A percentile compares a stretch with the other conserved stretches of the same genome.
Evolutionary conservation across 2,797 vertebrate species (phyloP).

Genomic region (Catharus ustulatus): DNA sequence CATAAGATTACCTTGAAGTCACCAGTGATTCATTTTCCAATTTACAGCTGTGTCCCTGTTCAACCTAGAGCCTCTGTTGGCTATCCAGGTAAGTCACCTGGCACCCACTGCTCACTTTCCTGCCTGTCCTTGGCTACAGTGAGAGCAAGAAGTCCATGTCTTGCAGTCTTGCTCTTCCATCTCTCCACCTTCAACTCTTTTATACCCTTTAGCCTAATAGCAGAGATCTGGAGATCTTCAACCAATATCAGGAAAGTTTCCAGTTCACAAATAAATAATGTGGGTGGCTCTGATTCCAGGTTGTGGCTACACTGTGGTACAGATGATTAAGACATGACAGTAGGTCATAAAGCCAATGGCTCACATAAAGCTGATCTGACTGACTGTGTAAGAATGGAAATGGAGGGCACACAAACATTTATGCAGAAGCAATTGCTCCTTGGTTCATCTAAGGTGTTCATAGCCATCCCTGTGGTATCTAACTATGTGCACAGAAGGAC

Average conservation of each 20-base stretch:
- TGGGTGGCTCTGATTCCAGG: not conserved
- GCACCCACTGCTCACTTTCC: not conserved
- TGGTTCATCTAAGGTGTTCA: not conserved
- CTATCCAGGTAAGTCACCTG: not conserved
- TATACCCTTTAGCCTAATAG: not conserved
- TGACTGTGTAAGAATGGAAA: not conserved
- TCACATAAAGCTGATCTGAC: not conserved
- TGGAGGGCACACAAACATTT: not conserved
- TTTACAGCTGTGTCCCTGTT: not conserved
- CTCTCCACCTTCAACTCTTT: not conserved
- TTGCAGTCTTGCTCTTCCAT: not conserved
- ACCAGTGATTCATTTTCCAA: not conserved
- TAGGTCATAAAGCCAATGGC: not conserved
- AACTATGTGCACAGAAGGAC: not conserved
- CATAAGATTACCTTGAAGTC: not conserved
- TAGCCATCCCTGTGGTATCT: not conserved
- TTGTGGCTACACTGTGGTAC: not conserved
- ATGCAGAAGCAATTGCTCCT: not conserved
- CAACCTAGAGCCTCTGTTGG: not conserved
- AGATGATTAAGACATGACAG: not conserved
- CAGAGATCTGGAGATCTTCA: not conserved
- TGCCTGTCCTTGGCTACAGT: not conserved
- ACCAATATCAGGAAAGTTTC: not conserved
- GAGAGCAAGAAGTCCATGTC: not conserved
- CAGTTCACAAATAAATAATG: not conserved